These are phyloP conservation scores for Pachyseris speciosa DNA, from an alignment of 64 coral and sea anemone species.

Conservation along the genomic window DNA sequence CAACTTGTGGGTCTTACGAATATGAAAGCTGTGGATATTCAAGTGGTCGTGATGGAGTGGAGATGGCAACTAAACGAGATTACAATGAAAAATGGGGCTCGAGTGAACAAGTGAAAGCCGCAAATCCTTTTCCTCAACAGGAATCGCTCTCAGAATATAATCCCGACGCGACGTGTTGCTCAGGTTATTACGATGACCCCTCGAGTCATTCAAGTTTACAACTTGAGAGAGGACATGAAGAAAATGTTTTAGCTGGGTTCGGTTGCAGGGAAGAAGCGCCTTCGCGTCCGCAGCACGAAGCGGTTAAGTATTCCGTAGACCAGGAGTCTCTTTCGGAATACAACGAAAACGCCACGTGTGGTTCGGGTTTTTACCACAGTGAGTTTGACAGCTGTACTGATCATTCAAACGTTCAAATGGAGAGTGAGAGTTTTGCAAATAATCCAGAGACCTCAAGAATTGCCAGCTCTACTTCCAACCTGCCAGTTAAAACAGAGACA, in stretches of 20 bases:
- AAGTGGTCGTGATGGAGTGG: no score
- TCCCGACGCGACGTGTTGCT: slow-evolving; percentile 8
- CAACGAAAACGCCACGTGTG: not conserved
- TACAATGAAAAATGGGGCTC: no score
- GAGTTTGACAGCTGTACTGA: not conserved
- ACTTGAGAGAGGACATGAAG: not conserved
- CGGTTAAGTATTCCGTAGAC: no score
- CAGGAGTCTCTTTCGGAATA: not conserved
- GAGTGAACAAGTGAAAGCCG: no score
- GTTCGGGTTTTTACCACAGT: not conserved
- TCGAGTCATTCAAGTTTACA: not conserved
- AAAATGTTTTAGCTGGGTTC: not conserved
- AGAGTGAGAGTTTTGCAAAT: not conserved
- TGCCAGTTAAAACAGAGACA: not conserved
- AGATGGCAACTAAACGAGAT: no score
- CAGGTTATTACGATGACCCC: no score
- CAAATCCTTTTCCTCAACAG: no score
- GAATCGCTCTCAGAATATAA: slow-evolving; percentile 7
- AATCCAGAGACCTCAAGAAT: not conserved
- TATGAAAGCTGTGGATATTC: no score
- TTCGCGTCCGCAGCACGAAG: no score
- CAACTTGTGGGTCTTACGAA: slow-evolving; percentile 23
- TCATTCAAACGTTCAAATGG: not conserved
- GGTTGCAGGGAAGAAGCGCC: not conserved
- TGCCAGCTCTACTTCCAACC: not conserved